Percentiles rank a stretch among this genome's conserved stretches.
Evolutionary conservation across 2,797 vertebrate genomes (phyloP).

Genomic region (Poecilia velifera): DNA sequence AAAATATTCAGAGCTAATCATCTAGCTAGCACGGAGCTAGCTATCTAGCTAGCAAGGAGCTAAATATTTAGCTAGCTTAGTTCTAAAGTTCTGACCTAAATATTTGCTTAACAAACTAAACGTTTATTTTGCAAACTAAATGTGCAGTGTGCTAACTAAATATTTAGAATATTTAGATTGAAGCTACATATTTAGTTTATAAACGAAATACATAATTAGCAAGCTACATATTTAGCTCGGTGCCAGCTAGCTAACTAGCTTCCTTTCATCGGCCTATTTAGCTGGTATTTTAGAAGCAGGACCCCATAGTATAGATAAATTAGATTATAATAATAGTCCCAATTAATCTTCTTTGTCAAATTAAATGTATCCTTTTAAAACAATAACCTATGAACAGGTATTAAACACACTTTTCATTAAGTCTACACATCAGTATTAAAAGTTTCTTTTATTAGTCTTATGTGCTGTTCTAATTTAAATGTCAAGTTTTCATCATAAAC

Average conservation of each 20-base stretch:
- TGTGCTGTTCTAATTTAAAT: neutral
- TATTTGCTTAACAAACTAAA: neutral
- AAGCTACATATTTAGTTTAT: neutral
- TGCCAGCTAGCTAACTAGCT: neutral
- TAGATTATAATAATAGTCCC: neutral
- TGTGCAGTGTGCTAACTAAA: too few species aligned
- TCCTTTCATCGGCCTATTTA: neutral
- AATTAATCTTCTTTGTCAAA: neutral
- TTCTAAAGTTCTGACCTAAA: too few species aligned
- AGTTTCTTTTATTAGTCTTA: neutral
- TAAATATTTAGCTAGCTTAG: neutral
- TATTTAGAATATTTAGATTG: neutral
- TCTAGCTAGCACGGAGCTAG: too few species aligned
- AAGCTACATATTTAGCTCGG: neutral
- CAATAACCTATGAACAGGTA: too few species aligned
- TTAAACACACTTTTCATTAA: neutral
- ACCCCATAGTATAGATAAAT: neutral
- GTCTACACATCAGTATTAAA: neutral
- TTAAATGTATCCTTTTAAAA: neutral
- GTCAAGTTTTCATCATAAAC: too few species aligned
- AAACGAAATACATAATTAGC: neutral
- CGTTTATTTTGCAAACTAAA: neutral
- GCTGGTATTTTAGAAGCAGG: neutral
- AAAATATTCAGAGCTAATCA: neutral
- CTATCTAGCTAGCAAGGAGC: neutral